Base-by-base conservation (phyloP, 2,113 vertebrate genomes). In the Odocoileus virginianus region DNA sequence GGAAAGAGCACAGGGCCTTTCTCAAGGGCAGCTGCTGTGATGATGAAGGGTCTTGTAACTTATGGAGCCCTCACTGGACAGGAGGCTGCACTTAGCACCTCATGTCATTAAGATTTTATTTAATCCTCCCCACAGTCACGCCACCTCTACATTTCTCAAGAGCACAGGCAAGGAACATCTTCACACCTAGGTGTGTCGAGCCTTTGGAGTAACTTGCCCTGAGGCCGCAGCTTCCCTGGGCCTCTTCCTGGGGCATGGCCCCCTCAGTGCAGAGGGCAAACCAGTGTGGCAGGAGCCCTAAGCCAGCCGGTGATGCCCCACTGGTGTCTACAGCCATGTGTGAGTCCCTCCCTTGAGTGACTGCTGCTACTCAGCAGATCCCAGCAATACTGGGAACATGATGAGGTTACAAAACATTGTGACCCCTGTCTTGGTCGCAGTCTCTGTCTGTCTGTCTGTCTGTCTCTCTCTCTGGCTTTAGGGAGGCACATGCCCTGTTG, bases 241-340 rank as follows among this genome's bases (percentile, higher is more conserved):
- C n/a, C 67, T 71, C 67, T 23, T 71, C n/a, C 19, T 40, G n/a
- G 19, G 23, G 19, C 25, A 5, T 2, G 15, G 27, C 2, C 33
- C 54, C 36, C 21, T 40, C 3, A 58, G 33, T 33, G 36, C 6
- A 25, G 30, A 11, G 33, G 52, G 25, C 28, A n/a, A 50, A 1
- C n/a, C 50, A 45, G 47, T 15, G 61, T 10, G 33, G 30, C 33
- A 28, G 36, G 3, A 28, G 40, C 16, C 3, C 54, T 9, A 21
- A 6, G 25, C 45, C 50, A 9, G 4, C 36, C 23, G 67, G 4
- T 4, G 8, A 21, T 16, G 19, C 8, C 36, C 16, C 7, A 36
- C 1, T 1, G 45, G 3, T 3, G 1, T 2, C 9, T 58, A 40
- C n/a, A 43, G 30, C 27, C 40, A 19, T 45, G 47, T 15, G 7